Evolutionary conservation across 1,140 invertebrate genomes (phyloP).

Genomic region (Drosophila albomicans): DNA sequence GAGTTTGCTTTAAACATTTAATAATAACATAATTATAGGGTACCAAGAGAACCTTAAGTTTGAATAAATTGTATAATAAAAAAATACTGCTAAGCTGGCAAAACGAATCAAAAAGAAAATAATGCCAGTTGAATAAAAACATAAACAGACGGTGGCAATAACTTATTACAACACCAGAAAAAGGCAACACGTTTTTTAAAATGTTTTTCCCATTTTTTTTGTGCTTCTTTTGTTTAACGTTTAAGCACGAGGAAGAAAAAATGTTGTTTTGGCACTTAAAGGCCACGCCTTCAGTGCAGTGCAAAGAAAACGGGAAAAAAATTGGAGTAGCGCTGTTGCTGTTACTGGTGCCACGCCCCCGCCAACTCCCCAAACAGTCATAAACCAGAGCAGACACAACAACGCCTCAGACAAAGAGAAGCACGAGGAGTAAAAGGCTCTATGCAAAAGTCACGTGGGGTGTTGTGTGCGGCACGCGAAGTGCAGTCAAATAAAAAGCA

Average conservation of each 20-base stretch:
- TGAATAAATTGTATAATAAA: not conserved
- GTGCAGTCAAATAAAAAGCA: slow-evolving; percentile 22
- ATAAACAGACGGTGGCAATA: slow-evolving; percentile 26
- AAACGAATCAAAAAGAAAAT: slow-evolving; percentile 11
- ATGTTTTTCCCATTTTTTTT: not conserved
- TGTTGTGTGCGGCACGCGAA: slow-evolving; percentile 66
- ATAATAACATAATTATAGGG: not conserved
- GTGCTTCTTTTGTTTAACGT: not conserved
- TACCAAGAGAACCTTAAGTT: slow-evolving; percentile 21
- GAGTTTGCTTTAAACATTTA: not conserved
- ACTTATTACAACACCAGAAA: slow-evolving; percentile 47
- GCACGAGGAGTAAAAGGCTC: slow-evolving; percentile 6
- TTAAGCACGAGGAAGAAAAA: slow-evolving; percentile 11
- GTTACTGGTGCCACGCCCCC: slow-evolving; percentile 27
- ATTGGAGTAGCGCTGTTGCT: slow-evolving; percentile 25
- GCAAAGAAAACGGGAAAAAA: slow-evolving; percentile 11
- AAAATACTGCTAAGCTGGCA: slow-evolving; percentile 8
- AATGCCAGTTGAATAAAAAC: slow-evolving; percentile 22
- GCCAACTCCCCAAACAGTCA: slow-evolving; percentile 13
- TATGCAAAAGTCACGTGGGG: slow-evolving; percentile 57
- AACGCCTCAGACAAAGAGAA: slow-evolving; percentile 40
- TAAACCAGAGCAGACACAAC: slow-evolving; percentile 45
- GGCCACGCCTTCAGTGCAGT: slow-evolving; percentile 58
- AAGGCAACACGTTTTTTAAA: slow-evolving; percentile 20
- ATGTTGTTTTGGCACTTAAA: slow-evolving; percentile 47